A percentile compares a stretch with the other conserved stretches of the same genome.
Conservation (phyloP, 1,140 invertebrate genomes). For the Bacillus rossius region DNA sequence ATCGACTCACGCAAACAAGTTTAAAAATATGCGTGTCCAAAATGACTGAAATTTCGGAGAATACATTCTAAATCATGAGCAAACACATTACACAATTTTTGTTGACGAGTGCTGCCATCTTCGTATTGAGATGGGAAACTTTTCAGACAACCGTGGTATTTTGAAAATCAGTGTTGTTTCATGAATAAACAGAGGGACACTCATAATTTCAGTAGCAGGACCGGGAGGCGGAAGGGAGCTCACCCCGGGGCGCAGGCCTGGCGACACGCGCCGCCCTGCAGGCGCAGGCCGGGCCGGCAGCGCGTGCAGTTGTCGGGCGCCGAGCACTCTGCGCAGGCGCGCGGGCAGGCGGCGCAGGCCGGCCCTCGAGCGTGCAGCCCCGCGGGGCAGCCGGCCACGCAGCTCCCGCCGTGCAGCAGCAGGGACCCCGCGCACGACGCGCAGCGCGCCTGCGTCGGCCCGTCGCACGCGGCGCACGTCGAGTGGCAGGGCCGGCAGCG, state of each 20-base stretch:
- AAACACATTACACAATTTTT: no score
- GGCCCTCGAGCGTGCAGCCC: conserved; percentile 59
- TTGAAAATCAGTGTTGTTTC: no score
- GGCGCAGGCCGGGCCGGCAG: conserved; percentile 61
- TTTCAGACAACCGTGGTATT: no score
- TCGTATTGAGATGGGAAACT: no score
- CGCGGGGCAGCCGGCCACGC: conserved; percentile 64
- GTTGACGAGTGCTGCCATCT: no score
- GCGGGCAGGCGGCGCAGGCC: conserved; percentile 66
- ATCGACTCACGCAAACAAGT: no score
- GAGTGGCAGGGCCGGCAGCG: conserved; percentile 62
- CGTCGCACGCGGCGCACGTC: conserved; percentile 66
- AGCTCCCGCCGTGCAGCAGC: conserved; percentile 59
- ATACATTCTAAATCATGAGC: no score
- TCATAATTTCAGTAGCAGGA: no score
- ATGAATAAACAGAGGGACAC: no score
- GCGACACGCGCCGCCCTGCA: conserved; percentile 73
- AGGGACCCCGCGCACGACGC: conserved; percentile 58
- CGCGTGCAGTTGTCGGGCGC: conserved; percentile 71
- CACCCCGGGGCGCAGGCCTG: conserved; percentile 43
- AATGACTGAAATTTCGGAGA: no score
- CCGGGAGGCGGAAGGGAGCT: neutral
- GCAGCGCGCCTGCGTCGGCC: conserved; percentile 58
- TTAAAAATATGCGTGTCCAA: no score
- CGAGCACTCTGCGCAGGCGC: conserved; percentile 69